phyloP scores from a whole-genome alignment of 92 coral and sea anemone species.

The Porites cylindrica region DNA sequence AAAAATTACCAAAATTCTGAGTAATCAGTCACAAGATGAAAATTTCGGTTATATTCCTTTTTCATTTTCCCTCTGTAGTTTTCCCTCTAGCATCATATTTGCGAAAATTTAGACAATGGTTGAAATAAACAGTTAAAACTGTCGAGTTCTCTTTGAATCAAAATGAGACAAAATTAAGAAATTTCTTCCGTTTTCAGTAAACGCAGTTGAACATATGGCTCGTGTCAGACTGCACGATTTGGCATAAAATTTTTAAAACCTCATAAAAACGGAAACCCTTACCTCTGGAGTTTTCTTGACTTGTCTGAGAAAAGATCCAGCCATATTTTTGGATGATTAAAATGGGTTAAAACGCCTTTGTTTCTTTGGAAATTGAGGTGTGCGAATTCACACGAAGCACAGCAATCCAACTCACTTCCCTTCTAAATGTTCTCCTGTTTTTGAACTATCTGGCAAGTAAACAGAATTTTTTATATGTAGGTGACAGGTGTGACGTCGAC shows the following conservation, averaged over 20 bases:
- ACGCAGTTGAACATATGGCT: background rate
- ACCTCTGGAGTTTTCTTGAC: constrained; percentile 66
- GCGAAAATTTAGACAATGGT: background rate
- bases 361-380: background rate
- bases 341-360: background rate
- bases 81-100: too few species aligned
- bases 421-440: background rate
- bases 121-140: background rate
- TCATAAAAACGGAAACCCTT: background rate
- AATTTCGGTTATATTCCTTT: background rate
- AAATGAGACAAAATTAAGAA: background rate
- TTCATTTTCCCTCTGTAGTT: background rate
- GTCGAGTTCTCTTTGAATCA: background rate
- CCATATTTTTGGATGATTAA: constrained; percentile 33
- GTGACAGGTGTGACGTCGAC: constrained; percentile 39
- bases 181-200: background rate
- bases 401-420: background rate
- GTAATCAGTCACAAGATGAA: too few species aligned
- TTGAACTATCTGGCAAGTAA: constrained; percentile 11
- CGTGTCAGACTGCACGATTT: constrained; percentile 26
- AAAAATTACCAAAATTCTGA: too few species aligned
- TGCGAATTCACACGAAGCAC: background rate
- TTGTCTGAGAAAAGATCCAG: constrained; percentile 46
- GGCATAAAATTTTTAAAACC: background rate
- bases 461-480: constrained; percentile 9